These are phyloP conservation scores for Zosterops pallidus DNA, from an alignment of 2,113 vertebrate species.

Conservation along the genomic window DNA sequence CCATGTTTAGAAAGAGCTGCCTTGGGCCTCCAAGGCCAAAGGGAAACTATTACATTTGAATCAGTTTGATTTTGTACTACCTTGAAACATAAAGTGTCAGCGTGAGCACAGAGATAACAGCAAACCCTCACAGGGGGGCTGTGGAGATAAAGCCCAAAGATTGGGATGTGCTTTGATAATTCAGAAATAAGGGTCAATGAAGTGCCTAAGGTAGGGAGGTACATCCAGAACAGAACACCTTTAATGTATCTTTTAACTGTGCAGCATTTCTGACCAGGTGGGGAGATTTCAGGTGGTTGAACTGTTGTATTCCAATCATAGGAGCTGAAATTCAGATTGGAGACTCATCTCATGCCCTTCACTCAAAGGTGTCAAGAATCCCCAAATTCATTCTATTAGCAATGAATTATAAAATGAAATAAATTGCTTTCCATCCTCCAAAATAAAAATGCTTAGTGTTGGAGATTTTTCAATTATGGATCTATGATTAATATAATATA, in stretches of 20 bases:
- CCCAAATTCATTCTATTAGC: neutral
- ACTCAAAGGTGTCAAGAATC: neutral
- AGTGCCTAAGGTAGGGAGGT: neutral
- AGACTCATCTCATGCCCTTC: neutral
- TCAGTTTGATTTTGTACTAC: constrained; percentile 54
- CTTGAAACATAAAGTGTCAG: constrained; percentile 64
- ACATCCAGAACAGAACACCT: neutral
- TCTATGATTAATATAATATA: no score
- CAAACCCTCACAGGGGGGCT: neutral
- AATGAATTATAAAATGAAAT: neutral
- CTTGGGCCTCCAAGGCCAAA: constrained; percentile 63
- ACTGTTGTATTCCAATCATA: neutral
- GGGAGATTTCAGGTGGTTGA: neutral
- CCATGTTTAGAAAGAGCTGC: constrained; percentile 59
- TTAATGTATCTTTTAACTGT: neutral
- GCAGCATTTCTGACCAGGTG: neutral
- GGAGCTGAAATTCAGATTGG: neutral
- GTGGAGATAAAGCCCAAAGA: neutral
- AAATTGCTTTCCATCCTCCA: neutral
- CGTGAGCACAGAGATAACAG: constrained; percentile 16
- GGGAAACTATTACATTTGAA: constrained; percentile 60
- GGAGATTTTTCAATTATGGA: neutral
- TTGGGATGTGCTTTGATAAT: constrained; percentile 26
- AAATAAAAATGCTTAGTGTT: neutral
- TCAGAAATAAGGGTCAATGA: constrained; percentile 28